phyloP scores from a whole-genome alignment of 2,113 vertebrate genomes.

The Gallinago paraguaiae region DNA sequence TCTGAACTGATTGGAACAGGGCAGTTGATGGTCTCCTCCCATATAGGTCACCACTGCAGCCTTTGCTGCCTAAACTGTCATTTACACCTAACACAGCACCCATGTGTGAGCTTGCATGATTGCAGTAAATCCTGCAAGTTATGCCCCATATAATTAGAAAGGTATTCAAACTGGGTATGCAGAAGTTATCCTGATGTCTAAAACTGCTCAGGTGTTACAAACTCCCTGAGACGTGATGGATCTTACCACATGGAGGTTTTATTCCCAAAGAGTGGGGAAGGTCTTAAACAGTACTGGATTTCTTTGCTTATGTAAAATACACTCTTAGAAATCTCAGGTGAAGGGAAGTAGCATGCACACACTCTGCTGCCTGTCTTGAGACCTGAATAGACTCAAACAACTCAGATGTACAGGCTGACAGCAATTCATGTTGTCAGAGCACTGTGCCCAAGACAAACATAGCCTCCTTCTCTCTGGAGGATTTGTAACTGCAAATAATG shows the following conservation, averaged over 20 bases:
- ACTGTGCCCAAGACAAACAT: not conserved
- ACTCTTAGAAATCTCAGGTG: not conserved
- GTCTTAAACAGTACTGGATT: not conserved
- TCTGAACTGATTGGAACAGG: not conserved
- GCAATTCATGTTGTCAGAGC: not conserved
- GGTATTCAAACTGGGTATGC: not conserved
- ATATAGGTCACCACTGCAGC: not conserved
- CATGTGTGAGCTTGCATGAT: not conserved
- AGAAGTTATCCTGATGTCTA: not conserved
- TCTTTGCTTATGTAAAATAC: not conserved
- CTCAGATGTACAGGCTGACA: not conserved
- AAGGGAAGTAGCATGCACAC: not conserved
- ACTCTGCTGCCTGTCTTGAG: not conserved
- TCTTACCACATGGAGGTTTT: not conserved
- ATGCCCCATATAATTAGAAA: not conserved
- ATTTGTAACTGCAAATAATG: not conserved
- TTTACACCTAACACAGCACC: not conserved
- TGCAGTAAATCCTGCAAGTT: not conserved
- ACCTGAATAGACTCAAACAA: not conserved
- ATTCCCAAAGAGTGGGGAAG: not conserved
- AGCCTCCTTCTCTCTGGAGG: not conserved
- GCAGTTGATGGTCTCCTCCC: not conserved
- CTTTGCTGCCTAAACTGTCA: not conserved
- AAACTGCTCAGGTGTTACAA: not conserved
- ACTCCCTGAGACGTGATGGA: not conserved